These are phyloP conservation scores for Leucoraja ocellata DNA, from an alignment of 2,797 vertebrate genomes.

Conservation along the genomic window DNA sequence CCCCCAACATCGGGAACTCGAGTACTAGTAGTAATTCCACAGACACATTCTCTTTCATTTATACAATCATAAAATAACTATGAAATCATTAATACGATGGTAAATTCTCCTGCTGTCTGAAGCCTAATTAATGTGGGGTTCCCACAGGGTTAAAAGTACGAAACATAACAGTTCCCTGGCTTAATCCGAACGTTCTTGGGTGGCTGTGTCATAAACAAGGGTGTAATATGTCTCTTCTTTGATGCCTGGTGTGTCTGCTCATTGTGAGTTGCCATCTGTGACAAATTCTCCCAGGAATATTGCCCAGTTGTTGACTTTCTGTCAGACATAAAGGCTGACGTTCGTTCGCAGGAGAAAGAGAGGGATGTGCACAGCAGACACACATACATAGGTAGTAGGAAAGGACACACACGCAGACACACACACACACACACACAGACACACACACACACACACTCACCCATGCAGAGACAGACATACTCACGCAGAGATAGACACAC, in stretches of 20 bases:
- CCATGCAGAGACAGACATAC: no score
- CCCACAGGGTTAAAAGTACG: background rate
- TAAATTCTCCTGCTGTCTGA: background rate
- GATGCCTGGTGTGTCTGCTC: background rate
- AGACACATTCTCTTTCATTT: background rate
- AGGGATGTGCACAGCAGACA: background rate
- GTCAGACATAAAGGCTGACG: background rate
- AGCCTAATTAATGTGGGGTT: background rate
- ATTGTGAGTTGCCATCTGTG: constrained; percentile 19
- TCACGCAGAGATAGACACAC: no score
- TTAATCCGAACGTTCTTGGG: background rate
- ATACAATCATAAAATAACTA: background rate
- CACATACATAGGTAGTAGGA: background rate
- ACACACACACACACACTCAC: background rate
- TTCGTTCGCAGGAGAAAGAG: background rate
- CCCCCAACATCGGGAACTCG: no score
- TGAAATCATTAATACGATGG: background rate
- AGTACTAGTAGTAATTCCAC: background rate
- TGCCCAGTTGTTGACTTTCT: background rate
- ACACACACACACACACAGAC: no score
- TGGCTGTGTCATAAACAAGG: constrained; percentile 19
- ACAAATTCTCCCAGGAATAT: constrained; percentile 15
- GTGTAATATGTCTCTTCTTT: background rate
- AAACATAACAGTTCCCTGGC: background rate
- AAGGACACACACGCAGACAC: background rate